A percentile compares a stretch with the other conserved stretches of the same genome.
Evolutionary conservation across 2,888 invertebrate species (phyloP).

Genomic region (Clusia tigrina): DNA sequence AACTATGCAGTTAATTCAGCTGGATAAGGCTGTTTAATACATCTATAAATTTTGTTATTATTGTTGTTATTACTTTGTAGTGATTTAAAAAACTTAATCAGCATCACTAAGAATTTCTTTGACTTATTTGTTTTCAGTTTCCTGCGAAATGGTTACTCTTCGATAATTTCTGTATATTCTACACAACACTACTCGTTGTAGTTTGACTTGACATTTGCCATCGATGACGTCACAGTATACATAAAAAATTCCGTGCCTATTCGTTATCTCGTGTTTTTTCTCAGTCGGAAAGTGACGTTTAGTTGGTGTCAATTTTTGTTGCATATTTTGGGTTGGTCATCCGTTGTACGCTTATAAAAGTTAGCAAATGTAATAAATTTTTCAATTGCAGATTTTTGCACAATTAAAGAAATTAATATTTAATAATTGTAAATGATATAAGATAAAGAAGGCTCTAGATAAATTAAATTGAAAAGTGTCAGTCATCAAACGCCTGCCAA

Average conservation of each 20-base stretch:
- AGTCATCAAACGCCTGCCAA: not conserved
- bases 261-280: conserved; percentile 4
- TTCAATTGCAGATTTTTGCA: too few species aligned
- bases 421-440: conserved; percentile 1
- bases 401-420: not conserved
- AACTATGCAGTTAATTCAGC: too few species aligned
- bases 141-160: too few species aligned
- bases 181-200: conserved; percentile 2
- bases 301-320: conserved; percentile 35
- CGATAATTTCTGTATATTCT: too few species aligned
- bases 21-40: too few species aligned
- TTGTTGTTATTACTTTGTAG: too few species aligned
- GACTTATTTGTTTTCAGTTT: too few species aligned
- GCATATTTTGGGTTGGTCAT: conserved; percentile 34
- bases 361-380: not conserved
- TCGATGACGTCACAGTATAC: conserved; percentile 39
- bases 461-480: not conserved
- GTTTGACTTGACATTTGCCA: conserved; percentile 14
- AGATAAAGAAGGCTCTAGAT: not conserved
- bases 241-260: conserved; percentile 34
- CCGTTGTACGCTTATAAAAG: conserved; percentile 10
- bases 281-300: conserved; percentile 39
- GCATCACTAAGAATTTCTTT: too few species aligned
- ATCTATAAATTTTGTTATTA: too few species aligned
- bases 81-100: too few species aligned